Base-by-base conservation (phyloP, 2,888 invertebrate genomes). In the Pecten maximus region DNA sequence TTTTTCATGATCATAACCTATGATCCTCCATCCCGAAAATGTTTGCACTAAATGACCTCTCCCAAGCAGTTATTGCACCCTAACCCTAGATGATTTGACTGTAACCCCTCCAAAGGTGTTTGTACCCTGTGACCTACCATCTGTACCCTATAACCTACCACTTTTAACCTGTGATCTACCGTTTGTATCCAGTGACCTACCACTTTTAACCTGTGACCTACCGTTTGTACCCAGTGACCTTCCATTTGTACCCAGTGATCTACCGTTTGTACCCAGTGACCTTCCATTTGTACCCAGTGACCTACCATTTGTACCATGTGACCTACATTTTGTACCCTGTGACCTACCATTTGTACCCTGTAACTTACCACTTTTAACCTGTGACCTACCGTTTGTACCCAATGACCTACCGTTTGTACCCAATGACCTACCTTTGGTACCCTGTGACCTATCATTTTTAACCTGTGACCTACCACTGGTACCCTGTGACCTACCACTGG, bases 81-180 rank as follows among this genome's bases (percentile, higher is more conserved):
- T n/a, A n/a, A n/a, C n/a, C n/a, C n/a, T n/a, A n/a, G n/a, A n/a
- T n/a, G n/a, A 74, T 74, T 28, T 74, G 74, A 35, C 2, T 74
- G 74, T 74, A 74, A 28, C 28, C 35, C n/a, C n/a, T n/a, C n/a
- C n/a, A n/a, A n/a, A n/a, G n/a, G n/a, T 74, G 74, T 74, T 12
- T 74, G 74, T 74, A 74, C 74, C 28, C 74, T 74, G 74, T 74
- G 74, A 74, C 74, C 74, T 74, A 35, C 74, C 28, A 35, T 74
- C 8, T 74, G 74, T 74, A 74, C 74, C 28, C 74, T 74, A 6
- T 74, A 35, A 74, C 74, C 74, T 74, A 35, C 74, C 28, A 35
- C 35, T 74, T 74, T 6, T 44, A 44, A 6, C 44, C 44, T 44
- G 44, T 44, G 44, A 44, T 12, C 44, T 44, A 44, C 44, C 44